phyloP scores from a whole-genome alignment of 2,797 vertebrate genomes.

The Muscicapa striata region DNA sequence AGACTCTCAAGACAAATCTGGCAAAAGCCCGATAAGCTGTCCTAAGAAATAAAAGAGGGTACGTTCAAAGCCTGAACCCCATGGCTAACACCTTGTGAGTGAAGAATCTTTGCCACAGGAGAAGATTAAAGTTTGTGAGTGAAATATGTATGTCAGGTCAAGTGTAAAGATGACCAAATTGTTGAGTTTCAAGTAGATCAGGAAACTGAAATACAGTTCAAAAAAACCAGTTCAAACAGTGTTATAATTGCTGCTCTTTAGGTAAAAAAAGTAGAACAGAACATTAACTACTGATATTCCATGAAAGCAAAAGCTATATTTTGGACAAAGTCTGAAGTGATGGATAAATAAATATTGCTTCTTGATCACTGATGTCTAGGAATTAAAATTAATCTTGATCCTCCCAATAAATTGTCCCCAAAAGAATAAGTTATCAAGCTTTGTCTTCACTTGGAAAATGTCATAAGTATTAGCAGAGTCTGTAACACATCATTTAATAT shows the following conservation, averaged over 20 bases:
- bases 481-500: neutral
- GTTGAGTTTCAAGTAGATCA: neutral
- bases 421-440: neutral
- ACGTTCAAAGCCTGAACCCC: neutral
- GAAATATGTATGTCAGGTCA: neutral
- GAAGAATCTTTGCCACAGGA: neutral
- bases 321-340: neutral
- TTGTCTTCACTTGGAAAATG: conserved; percentile 3
- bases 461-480: neutral
- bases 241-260: neutral
- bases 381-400: conserved; percentile 20
- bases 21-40: neutral
- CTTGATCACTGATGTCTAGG: neutral
- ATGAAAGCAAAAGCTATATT: neutral
- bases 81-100: neutral
- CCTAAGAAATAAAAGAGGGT: neutral
- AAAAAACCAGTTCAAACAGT: neutral
- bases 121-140: neutral
- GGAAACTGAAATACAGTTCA: neutral
- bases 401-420: neutral
- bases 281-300: neutral
- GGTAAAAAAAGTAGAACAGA: neutral
- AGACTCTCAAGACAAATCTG: neutral
- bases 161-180: neutral
- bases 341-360: neutral